Base-by-base conservation (phyloP, 2,113 vertebrate genomes). In the Formicarius rufipectus region DNA sequence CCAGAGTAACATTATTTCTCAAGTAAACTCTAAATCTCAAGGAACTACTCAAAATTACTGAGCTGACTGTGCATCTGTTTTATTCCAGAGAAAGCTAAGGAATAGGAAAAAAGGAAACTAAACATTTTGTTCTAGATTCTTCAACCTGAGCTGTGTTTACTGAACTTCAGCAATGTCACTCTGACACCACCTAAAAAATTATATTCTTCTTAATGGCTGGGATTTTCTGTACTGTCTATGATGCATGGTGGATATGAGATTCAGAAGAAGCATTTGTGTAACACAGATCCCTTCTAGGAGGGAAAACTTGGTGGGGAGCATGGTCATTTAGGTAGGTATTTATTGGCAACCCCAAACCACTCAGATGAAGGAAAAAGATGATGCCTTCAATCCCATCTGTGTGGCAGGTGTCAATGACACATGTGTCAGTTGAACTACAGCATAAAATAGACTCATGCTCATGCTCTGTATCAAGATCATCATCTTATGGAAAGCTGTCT, bases 31-130 rank as follows among this genome's bases (percentile, higher is more conserved):
- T 78, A 84, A 84, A 84, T 84, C 64, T 89, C 45, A 72, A 63
- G 50, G n/a, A 94, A 45, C 16, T 50, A 50, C 64, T 87, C 64
- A 81, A 89, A 93, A 81, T 44, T 37, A 71, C 35, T 0, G 5
- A 75, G 39, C 30, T 75, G 64, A 44, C 11, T 71, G 30, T 3
- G 2, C n/a, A 45, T 59, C 52, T 64, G 6, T 80, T 82, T 94
- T 86, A 66, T 92, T 69, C 33, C 40, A 92, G 37, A 50, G 45
- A n/a, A 94, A 88, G 62, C 73, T 92, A 86, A 95, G 23, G 35
- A 92, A 60, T 16, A 82, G 27, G 14, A 24, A 53, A 82, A 89
- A 60, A 28, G 18, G 42, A 87, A 84, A n/a, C 31, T 6, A 81
- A 91, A 45, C 7, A 19, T 82, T 92, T 83, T 80, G 31, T 44